A percentile compares a stretch with the other conserved stretches of the same genome.
These are phyloP conservation scores for Drosophila hydei DNA, from an alignment of 1,140 invertebrate species.

Conservation along the genomic window DNA sequence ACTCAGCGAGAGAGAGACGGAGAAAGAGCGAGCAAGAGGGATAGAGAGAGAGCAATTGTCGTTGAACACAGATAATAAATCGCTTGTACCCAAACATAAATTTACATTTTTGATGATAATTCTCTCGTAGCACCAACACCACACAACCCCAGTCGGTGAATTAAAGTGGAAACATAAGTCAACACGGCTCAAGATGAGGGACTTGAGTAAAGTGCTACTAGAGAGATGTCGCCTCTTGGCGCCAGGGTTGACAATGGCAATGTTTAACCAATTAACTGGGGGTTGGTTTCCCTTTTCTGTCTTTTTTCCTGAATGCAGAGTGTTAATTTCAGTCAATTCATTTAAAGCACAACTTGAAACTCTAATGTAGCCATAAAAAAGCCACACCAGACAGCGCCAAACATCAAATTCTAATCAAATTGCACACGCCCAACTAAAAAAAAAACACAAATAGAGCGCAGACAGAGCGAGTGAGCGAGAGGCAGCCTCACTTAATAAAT, in stretches of 20 bases:
- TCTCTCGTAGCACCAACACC: constrained; percentile 23
- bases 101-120: constrained; percentile 81
- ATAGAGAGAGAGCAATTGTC: constrained; percentile 17
- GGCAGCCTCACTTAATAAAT: constrained; percentile 75
- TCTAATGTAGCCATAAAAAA: constrained; percentile 76
- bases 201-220: constrained; percentile 7
- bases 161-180: constrained; percentile 54
- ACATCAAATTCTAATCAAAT: constrained; percentile 68
- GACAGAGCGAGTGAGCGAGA: constrained; percentile 4
- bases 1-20: neutral
- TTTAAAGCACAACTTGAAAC: constrained; percentile 58
- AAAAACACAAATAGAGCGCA: neutral
- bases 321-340: constrained; percentile 45
- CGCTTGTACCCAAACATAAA: constrained; percentile 70
- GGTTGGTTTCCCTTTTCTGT: neutral
- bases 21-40: constrained; percentile 9
- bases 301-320: neutral
- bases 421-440: constrained; percentile 23
- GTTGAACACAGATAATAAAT: constrained; percentile 62
- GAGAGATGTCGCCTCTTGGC: constrained; percentile 3
- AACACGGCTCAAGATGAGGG: constrained; percentile 20
- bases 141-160: constrained; percentile 24
- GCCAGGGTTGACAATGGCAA: constrained; percentile 38
- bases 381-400: constrained; percentile 55
- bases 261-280: constrained; percentile 78